phyloP scores from a whole-genome alignment of 2,888 invertebrate genomes.

The Latrodectus hesperus region DNA sequence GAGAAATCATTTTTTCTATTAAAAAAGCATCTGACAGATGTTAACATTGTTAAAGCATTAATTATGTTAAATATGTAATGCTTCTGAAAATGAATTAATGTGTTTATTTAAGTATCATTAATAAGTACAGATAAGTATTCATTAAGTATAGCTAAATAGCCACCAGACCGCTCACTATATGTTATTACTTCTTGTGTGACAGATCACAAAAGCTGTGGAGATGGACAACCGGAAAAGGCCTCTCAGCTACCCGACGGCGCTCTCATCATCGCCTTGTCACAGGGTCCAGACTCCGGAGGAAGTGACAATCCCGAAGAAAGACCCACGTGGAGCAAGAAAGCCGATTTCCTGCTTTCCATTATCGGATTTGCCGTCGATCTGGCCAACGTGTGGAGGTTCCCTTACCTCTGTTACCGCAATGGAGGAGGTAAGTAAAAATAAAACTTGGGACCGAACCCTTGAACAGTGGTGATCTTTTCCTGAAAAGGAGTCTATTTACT shows the following conservation, averaged over 20 bases:
- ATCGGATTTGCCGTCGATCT: conserved; percentile 76
- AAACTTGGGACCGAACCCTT: not conserved
- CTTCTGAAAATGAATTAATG: too few species aligned
- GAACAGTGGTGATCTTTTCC: not conserved
- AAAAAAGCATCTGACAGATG: too few species aligned
- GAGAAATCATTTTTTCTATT: too few species aligned
- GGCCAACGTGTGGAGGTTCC: conserved; percentile 76
- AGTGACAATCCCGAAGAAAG: conserved; percentile 52
- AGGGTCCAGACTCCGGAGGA: conserved; percentile 37
- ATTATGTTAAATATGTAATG: too few species aligned
- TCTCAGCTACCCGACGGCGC: conserved; percentile 63
- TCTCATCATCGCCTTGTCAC: conserved; percentile 60
- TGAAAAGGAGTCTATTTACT: too few species aligned
- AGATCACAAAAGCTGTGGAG: conserved; percentile 62
- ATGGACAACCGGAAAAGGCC: conserved; percentile 37
- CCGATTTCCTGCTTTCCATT: conserved; percentile 69
- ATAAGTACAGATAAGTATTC: too few species aligned
- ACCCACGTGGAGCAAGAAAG: conserved; percentile 69
- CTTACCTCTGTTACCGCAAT: conserved; percentile 76
- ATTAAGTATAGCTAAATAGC: too few species aligned
- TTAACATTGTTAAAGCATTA: too few species aligned
- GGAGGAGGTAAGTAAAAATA: conserved; percentile 74
- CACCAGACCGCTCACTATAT: not conserved
- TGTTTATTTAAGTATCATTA: too few species aligned
- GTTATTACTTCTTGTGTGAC: not conserved